Conservation (phyloP, 1,140 invertebrate species). For the Galleria mellonella region DNA sequence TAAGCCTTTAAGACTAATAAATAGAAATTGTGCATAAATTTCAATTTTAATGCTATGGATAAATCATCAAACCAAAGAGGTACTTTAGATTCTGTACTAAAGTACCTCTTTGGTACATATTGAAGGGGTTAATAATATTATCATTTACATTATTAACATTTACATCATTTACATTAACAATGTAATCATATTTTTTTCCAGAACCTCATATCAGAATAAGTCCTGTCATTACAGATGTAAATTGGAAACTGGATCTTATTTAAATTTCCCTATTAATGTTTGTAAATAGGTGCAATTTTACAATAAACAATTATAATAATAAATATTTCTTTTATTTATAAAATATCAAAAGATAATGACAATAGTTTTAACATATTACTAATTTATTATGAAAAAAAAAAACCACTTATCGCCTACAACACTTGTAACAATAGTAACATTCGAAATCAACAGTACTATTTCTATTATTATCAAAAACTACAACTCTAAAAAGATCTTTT, state of each 20-base stretch:
- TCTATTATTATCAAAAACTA: slow-evolving; percentile 57
- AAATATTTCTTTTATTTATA: background rate
- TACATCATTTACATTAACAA: too few relatives aligned
- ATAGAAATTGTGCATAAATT: too few relatives aligned
- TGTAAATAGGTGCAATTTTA: background rate
- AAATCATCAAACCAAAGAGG: too few relatives aligned
- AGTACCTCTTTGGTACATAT: too few relatives aligned
- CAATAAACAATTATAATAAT: background rate
- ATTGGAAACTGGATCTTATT: slow-evolving; percentile 57
- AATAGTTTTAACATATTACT: background rate
- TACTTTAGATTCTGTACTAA: too few relatives aligned
- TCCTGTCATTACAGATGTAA: slow-evolving; percentile 54
- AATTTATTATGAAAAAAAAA: background rate
- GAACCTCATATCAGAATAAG: slow-evolving; percentile 64
- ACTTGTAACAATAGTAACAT: slow-evolving; percentile 78
- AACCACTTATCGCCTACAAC: slow-evolving; percentile 44
- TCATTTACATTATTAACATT: too few relatives aligned
- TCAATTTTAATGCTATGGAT: too few relatives aligned
- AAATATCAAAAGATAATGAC: background rate
- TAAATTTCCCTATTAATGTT: slow-evolving; percentile 7
- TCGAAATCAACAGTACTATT: slow-evolving; percentile 67
- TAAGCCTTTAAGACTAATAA: too few relatives aligned
- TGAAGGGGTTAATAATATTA: too few relatives aligned
- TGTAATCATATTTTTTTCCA: slow-evolving; percentile 35
- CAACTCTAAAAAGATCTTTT: slow-evolving; percentile 56